phyloP scores from a whole-genome alignment of 1,140 invertebrate genomes.

The Aphidius ervi region DNA sequence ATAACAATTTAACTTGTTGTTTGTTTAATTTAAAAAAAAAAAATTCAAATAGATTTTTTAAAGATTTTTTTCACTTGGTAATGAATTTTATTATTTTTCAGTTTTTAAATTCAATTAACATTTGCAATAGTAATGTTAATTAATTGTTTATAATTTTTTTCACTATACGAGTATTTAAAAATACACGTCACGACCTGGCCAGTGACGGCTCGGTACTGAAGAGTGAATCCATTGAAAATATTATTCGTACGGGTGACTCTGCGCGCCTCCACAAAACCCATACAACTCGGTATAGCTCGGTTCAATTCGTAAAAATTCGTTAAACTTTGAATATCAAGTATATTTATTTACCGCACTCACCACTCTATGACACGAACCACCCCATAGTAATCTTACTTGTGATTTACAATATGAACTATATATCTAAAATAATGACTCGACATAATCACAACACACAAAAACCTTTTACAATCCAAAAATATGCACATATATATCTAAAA shows the following conservation, averaged over 20 bases:
- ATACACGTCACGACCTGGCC: constrained; percentile 40
- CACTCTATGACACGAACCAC: constrained; percentile 2
- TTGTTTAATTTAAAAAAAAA: too few relatives aligned
- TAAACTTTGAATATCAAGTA: constrained; percentile 18
- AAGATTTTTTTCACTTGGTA: too few relatives aligned
- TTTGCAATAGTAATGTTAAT: too few relatives aligned
- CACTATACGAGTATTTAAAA: neutral
- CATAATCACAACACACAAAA: too few relatives aligned
- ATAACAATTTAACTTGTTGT: too few relatives aligned
- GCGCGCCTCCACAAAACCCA: constrained; percentile 17
- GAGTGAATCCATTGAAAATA: constrained; percentile 34
- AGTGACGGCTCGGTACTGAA: constrained; percentile 47
- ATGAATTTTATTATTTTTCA: too few relatives aligned
- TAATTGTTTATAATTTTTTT: too few relatives aligned
- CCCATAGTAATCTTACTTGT: too few relatives aligned
- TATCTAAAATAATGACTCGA: too few relatives aligned
- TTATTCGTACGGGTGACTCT: constrained; percentile 1
- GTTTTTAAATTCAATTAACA: too few relatives aligned
- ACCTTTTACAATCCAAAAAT: neutral
- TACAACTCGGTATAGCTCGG: constrained; percentile 27
- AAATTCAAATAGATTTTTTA: too few relatives aligned
- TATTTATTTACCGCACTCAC: constrained; percentile 9
- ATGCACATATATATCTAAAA: neutral
- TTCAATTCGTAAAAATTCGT: constrained; percentile 27
- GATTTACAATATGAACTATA: too few relatives aligned